phyloP scores from a whole-genome alignment of 2,113 vertebrate genomes.

The Ondatra zibethicus region DNA sequence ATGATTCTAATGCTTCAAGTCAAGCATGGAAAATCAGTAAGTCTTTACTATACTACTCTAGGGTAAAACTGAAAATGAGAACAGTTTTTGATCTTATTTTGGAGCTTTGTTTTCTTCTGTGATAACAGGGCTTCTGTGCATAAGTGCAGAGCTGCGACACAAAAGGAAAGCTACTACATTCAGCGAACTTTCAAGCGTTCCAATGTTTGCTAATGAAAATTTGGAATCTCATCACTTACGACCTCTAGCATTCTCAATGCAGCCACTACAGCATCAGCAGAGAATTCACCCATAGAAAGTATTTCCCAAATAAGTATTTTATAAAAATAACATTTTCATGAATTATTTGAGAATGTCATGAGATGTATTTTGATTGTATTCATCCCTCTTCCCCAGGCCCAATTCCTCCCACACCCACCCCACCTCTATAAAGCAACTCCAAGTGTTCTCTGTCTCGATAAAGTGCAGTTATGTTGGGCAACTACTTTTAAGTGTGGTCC shows the following conservation, averaged over 20 bases:
- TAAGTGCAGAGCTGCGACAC: neutral
- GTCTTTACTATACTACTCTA: too few species aligned
- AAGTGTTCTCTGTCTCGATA: neutral
- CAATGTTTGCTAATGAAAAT: neutral
- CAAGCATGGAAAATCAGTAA: too few species aligned
- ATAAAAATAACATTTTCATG: neutral
- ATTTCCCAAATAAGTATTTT: neutral
- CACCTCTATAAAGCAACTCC: too few species aligned
- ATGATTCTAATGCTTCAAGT: too few species aligned
- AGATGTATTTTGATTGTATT: neutral
- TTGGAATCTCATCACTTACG: neutral
- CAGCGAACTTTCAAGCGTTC: neutral
- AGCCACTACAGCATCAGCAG: neutral
- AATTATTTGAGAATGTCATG: neutral
- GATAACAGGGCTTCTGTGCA: neutral
- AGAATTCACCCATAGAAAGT: neutral
- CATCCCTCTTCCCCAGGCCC: neutral
- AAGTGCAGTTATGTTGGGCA: neutral
- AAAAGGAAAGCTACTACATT: neutral
- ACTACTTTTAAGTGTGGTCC: neutral
- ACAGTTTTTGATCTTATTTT: too few species aligned
- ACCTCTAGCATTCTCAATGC: neutral
- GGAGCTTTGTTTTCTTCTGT: neutral
- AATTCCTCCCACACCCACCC: neutral
- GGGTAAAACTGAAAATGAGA: too few species aligned